Percentiles rank a stretch among this genome's conserved stretches.
These are phyloP conservation scores for Luperina testacea DNA, from an alignment of 2,888 invertebrate species.

Conservation along the genomic window DNA sequence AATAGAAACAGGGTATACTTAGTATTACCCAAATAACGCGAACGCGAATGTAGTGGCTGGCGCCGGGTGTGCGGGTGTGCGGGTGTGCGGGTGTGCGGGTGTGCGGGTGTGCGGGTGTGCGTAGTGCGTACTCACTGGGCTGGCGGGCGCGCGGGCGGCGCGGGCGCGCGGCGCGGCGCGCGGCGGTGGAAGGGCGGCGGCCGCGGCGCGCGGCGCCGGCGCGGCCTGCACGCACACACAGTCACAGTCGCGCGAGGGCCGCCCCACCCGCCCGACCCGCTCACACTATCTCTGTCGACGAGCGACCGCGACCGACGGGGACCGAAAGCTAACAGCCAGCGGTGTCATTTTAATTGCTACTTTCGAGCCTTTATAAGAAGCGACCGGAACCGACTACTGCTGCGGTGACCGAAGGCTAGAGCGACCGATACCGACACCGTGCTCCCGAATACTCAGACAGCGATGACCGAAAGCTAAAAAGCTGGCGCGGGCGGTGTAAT, in stretches of 20 bases:
- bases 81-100: too few species aligned
- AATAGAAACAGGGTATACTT: not conserved
- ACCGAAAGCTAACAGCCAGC: not conserved
- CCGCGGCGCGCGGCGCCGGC: conserved; percentile 87
- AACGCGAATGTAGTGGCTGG: conserved; percentile 58
- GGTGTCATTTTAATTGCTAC: not conserved
- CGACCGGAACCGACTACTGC: not conserved
- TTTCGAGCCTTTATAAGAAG: not conserved
- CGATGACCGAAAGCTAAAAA: not conserved
- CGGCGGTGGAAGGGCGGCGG: conserved; percentile 90
- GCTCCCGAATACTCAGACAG: not conserved
- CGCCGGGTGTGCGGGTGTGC: too few species aligned
- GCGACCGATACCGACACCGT: not conserved
- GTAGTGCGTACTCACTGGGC: conserved; percentile 76
- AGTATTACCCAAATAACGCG: not conserved
- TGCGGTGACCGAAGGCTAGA: not conserved
- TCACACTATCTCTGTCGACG: conserved; percentile 39
- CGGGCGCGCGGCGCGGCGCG: conserved; percentile 80
- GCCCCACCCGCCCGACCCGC: conserved; percentile 41
- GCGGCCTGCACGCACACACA: conserved; percentile 86
- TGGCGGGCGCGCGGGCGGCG: conserved; percentile 80
- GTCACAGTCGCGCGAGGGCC: not conserved
- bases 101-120: too few species aligned
- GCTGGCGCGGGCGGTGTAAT: not conserved
- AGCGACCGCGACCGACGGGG: conserved; percentile 1